A percentile compares a stretch with the other conserved stretches of the same genome.
Conservation (phyloP, 2,113 vertebrate species). For the Hipposideros armiger region DNA sequence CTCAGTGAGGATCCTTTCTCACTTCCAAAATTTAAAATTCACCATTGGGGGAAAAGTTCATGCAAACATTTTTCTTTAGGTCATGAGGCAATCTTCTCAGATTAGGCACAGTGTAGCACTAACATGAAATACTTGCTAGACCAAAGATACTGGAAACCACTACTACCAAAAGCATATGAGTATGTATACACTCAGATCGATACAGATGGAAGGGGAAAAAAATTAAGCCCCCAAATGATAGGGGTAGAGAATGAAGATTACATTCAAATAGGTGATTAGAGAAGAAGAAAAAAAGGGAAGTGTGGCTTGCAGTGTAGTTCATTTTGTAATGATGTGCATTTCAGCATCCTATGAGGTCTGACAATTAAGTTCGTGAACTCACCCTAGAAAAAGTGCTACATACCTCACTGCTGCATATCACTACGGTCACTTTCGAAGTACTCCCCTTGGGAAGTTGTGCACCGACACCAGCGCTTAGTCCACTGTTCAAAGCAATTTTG, state of each 20-base stretch:
- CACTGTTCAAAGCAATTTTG: too few species aligned
- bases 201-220: neutral
- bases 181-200: neutral
- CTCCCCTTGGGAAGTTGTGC: too few species aligned
- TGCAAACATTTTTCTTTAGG: neutral
- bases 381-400: too few species aligned
- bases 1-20: neutral
- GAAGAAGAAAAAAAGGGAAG: neutral
- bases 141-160: neutral
- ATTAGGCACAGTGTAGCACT: neutral
- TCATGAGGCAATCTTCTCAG: neutral
- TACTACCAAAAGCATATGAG: neutral
- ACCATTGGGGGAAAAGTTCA: neutral
- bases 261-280: neutral
- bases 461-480: too few species aligned
- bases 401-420: too few species aligned
- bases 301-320: neutral
- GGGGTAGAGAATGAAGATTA: neutral
- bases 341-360: neutral
- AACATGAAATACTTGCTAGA: neutral
- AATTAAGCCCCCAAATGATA: neutral
- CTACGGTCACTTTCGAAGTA: too few species aligned
- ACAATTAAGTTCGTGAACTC: too few species aligned
- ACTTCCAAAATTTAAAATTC: slow-evolving; percentile 3
- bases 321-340: neutral